Evolutionary conservation across 2,113 vertebrate genomes (phyloP), one percentile per base, ranked within the genome.

Genomic region (Tympanuchus pallidicinctus): DNA sequence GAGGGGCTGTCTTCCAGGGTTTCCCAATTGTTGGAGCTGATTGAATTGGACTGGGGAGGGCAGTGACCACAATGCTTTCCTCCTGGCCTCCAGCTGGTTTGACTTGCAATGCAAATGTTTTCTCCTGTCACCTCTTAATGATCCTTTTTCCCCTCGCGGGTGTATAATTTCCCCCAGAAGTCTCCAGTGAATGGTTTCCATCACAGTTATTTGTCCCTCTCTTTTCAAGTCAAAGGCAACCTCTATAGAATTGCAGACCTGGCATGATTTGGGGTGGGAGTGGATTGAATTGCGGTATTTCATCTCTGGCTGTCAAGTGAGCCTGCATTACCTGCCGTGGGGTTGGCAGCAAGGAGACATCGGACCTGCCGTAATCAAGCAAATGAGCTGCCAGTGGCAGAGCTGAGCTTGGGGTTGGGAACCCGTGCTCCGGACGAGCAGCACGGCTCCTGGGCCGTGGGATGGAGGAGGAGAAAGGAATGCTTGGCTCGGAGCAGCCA

Each of bases 61-160:
- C 96, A 95, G 88, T 90, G 96, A 94, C 90, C 93, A 94, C 76
- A 88, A 65, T 86, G 90, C 92, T 93, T 91, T 85, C 88, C 81
- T 80, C 80, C 81, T 17, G 24, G 92, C 81, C 88, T 94, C 93
- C 93, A 96, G 96, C 96, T 96, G 96, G 65, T 94, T 86, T 84
- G 88, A 92, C 95, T 95, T 92, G 92, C 93, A 82, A 94, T 95
- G 93, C 94, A 91, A 95, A 93, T 94, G 86, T 92, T 94, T 95
- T 94, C 91, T 96, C 80, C 94, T 74, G 36, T 94, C 95, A 92
- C 90, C 90, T 94, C 86, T 71, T 94, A 95, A 91, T 22, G 95
- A 95, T 94, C 88, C 59, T 66, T 93, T 83, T 25, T 90, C 92
- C 93, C 90, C 73, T 88, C 13, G 79, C 0, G 76, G 95, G 95